Evolutionary conservation across 2,113 vertebrate species (phyloP), one percentile per base, ranked within the genome.

Genomic region (Boleophthalmus pectinirostris): DNA sequence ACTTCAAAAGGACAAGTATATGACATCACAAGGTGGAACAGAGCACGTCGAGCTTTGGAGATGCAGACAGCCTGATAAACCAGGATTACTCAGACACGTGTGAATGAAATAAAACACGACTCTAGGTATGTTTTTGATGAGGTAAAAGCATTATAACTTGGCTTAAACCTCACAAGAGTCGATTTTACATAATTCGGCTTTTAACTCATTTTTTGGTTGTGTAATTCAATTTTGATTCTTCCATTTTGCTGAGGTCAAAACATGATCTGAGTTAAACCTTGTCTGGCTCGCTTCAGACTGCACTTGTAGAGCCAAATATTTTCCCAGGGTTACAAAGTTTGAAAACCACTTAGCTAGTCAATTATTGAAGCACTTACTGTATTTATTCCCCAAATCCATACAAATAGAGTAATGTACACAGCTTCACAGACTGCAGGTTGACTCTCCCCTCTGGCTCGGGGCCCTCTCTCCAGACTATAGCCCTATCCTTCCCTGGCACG

Each of bases 401-500:
- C 68, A 54, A 69, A 74, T 20, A 66, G n/a, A 65, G n/a, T 47
- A 35, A 67, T 25, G 61, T 45, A 60, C 54, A 66, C 64, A 75
- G n/a, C 9, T 11, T 23, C n/a, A 24, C 57, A 53, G 49, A 64
- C 65, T 73, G 68, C 78, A 89, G 87, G 84, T 87, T 87, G 67
- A 85, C 67, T 84, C 69, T 83, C 77, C 78, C 70, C 84, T 75
- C 69, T 35, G 33, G 58, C 70, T 69, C 73, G 68, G 89, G 83
- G 81, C 85, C 81, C 77, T 83, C 77, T 13, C 73, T 78, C 80
- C 78, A 79, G 79, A 84, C 85, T 82, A 43, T 43, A 76, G 78
- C 77, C 82, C 60, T 82, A 75, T 89, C 83, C 54, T 88, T 85
- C 88, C 82, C 81, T 87, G 85, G 85, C 86, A 86, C 46, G 13